phyloP scores from a whole-genome alignment of 2,113 vertebrate species.

The Sander lucioperca region DNA sequence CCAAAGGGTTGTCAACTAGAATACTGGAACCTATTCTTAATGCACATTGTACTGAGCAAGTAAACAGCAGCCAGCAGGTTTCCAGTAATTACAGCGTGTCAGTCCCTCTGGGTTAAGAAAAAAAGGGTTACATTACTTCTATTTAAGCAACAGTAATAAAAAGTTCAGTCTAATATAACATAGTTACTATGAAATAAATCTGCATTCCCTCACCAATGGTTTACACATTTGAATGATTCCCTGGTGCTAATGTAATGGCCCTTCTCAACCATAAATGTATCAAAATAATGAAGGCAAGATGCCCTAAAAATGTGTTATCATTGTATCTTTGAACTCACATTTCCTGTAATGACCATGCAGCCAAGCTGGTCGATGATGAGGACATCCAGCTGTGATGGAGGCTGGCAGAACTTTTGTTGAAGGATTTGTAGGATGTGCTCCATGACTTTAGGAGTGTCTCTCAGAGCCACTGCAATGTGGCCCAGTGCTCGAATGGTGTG shows the following conservation, averaged over 20 bases:
- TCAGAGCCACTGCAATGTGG: constrained; percentile 94
- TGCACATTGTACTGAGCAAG: constrained; percentile 26
- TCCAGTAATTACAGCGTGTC: constrained; percentile 35
- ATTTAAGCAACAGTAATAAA: constrained; percentile 7
- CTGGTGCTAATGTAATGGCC: not conserved
- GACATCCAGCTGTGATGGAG: constrained; percentile 92
- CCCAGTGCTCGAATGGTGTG: constrained; percentile 96
- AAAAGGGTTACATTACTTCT: not conserved
- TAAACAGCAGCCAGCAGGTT: constrained; percentile 32
- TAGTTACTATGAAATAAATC: not conserved
- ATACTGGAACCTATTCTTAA: constrained; percentile 31
- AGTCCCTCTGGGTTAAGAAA: constrained; percentile 7
- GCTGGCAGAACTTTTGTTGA: constrained; percentile 98
- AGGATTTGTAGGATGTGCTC: constrained; percentile 97
- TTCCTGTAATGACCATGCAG: constrained; percentile 97
- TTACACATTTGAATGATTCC: not conserved
- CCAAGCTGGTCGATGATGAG: constrained; percentile 97
- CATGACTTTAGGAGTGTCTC: constrained; percentile 96
- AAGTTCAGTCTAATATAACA: not conserved
- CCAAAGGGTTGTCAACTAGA: constrained; percentile 5
- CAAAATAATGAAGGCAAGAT: not conserved
- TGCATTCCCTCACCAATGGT: not conserved
- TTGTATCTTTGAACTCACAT: constrained; percentile 83
- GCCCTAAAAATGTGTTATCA: not conserved
- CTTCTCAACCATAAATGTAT: not conserved